Conservation (phyloP, 2,797 vertebrate genomes). For the Squalus acanthias region DNA sequence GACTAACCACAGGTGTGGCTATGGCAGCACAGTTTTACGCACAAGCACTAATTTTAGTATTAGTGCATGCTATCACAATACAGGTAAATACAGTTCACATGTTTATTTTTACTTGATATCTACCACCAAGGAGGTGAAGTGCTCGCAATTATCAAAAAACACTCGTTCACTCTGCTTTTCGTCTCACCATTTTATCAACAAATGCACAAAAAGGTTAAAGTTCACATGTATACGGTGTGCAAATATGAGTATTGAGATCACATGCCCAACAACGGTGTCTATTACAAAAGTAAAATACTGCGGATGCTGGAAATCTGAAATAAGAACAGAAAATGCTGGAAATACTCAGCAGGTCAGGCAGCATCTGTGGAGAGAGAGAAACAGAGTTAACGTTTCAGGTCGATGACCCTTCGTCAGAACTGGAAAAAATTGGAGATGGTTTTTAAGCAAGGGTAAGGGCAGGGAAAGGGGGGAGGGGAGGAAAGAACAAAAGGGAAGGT, state of each 20-base stretch:
- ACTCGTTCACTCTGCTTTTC: not conserved
- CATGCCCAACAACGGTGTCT: not conserved
- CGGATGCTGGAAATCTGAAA: too few species aligned
- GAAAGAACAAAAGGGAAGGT: too few species aligned
- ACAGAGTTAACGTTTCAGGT: too few species aligned
- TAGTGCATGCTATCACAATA: not conserved
- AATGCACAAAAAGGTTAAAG: not conserved
- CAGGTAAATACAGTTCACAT: not conserved
- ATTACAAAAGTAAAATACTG: not conserved
- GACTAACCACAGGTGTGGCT: not conserved
- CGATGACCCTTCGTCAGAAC: too few species aligned
- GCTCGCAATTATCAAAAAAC: not conserved
- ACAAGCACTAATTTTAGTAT: not conserved
- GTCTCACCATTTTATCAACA: not conserved
- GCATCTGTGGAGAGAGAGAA: too few species aligned
- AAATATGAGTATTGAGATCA: not conserved
- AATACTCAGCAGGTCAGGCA: too few species aligned
- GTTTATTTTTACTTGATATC: too few species aligned
- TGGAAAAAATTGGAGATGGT: too few species aligned
- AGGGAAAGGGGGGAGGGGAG: too few species aligned
- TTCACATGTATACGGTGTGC: not conserved
- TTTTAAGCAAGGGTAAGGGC: too few species aligned
- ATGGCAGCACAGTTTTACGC: too few species aligned
- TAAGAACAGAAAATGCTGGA: too few species aligned
- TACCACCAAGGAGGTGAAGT: not conserved